Evolutionary conservation across 2,797 vertebrate genomes (phyloP), one percentile per base, ranked within the genome.

Genomic region (Xiphorhynchus erythropygius): DNA sequence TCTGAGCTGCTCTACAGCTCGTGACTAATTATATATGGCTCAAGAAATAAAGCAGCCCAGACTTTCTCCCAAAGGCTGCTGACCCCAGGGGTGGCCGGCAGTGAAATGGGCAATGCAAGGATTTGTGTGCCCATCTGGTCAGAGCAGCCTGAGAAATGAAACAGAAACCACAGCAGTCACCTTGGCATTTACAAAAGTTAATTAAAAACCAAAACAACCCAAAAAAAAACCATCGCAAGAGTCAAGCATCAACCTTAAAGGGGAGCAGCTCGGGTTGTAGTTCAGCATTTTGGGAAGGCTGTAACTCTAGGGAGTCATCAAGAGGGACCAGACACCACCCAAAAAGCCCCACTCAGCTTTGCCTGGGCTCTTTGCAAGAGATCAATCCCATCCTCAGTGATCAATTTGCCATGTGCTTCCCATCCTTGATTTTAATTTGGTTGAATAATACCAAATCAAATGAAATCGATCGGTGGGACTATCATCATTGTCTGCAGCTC

Each of bases 61-160:
- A 18, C 42, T 17, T 78, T 63, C 53, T 67, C 73, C 57, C 62
- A 6, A 41, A 69, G 75, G 37, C 53, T 5, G 7, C 32, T 1
- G 4, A 7, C 47, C 28, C 70, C 4, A 0, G 83, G 17, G 5
- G 8, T 1, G 27, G 46, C 32, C 1, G 0, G 17, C 0, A 0
- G 62, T 24, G 6, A 35, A 74, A 52, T 0, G 3, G 24, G 2
- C 2, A 21, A 44, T 0, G 0, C 10, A 1, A 55, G 79, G 44
- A 47, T 79, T 35, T 27, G 25, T 7, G 19, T 10, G 27, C 21
- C 10, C 73, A 3, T 18, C 86, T 33, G 6, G 46, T 15, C 70
- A 47, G 60, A 71, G 74, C 22, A 37, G 67, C 63, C 41, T 28
- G 17, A 62, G 8, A 55, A 90, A 44, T 2, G 5, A 47, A 68